Base-by-base conservation (phyloP, 2,888 invertebrate genomes). In the Pediacus dermestoides region DNA sequence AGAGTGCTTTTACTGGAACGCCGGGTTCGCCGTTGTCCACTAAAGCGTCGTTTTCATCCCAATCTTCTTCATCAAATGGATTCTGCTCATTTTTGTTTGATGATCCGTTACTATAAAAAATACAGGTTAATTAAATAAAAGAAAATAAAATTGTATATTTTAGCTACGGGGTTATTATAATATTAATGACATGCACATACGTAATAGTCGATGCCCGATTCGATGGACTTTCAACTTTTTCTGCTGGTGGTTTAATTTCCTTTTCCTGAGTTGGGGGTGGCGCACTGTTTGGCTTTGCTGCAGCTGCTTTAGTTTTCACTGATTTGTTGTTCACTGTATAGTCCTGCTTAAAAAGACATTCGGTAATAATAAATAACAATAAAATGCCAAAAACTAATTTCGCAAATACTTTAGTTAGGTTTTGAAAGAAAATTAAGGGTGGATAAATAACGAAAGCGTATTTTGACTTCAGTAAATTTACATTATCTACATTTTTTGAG, bases 21-120 rank as follows among this genome's bases (percentile, higher is more conserved):
- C 94, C 94, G 8, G 92, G 91, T 72, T 93, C 92, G 25, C 93
- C 93, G 46, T 85, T 88, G 71, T 94, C 94, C 10, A 90, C 87
- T 49, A 93, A 74, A 15, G 88, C 83, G 48, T 90, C 91, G 21
- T 76, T 77, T 59, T 88, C 88, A 60, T 82, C 83, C 81, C 80
- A 81, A 53, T 74, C 85, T 65, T 88, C 88, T 66, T 92, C 92
- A 50, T 88, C 88, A 67, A 89, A 89, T 23, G 89, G 88, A 76
- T 91, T 87, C 50, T 86, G 78, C 58, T 87, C 83, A 18, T 52
- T 50, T 4, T 46, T 34, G 25, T 26, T 53, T 3, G 44, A 31
- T 21, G 73, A 78, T 43, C 84, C 83, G 63, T 82, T 83, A 58
- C 82, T 82, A 52, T 16, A 44, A 42, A 43, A 43, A 39, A 18